Evolutionary conservation across 2,797 vertebrate species (phyloP).

Genomic region (Poeciliopsis presidionis): DNA sequence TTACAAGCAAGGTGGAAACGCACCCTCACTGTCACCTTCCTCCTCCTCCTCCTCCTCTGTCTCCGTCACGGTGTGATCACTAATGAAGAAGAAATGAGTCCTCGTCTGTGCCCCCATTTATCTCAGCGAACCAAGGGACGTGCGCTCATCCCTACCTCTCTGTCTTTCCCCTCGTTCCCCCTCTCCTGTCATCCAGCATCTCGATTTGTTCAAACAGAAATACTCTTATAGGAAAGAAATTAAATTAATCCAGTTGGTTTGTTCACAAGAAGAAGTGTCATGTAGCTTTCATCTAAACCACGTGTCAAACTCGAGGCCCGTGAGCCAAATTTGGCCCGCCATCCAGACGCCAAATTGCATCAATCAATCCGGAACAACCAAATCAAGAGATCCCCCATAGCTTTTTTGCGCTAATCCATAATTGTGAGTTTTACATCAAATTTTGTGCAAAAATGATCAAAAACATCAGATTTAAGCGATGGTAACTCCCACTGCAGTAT

Average conservation of each 20-base stretch:
- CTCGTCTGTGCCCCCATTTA: conserved; percentile 78
- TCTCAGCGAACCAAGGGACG: conserved; percentile 67
- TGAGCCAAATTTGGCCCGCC: no score
- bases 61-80: conserved; percentile 78
- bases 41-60: conserved; percentile 53
- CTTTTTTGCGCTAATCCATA: no score
- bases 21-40: conserved; percentile 51
- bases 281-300: conserved; percentile 20
- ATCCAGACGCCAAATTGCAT: no score
- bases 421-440: no score
- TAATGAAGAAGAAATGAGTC: conserved; percentile 84
- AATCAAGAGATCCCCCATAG: no score
- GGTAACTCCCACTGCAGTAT: no score
- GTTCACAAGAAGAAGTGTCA: conserved; percentile 23
- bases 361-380: no score
- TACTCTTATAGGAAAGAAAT: conserved; percentile 39
- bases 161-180: conserved; percentile 40
- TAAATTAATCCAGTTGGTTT: conserved; percentile 34
- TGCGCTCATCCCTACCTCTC: conserved; percentile 51
- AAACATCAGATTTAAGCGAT: no score
- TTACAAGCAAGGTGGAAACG: conserved; percentile 72
- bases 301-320: no score
- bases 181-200: conserved; percentile 24
- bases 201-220: conserved; percentile 25
- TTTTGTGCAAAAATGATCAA: no score